These are phyloP conservation scores for Drosophila rellima DNA, from an alignment of 2,888 invertebrate species.

Conservation along the genomic window DNA sequence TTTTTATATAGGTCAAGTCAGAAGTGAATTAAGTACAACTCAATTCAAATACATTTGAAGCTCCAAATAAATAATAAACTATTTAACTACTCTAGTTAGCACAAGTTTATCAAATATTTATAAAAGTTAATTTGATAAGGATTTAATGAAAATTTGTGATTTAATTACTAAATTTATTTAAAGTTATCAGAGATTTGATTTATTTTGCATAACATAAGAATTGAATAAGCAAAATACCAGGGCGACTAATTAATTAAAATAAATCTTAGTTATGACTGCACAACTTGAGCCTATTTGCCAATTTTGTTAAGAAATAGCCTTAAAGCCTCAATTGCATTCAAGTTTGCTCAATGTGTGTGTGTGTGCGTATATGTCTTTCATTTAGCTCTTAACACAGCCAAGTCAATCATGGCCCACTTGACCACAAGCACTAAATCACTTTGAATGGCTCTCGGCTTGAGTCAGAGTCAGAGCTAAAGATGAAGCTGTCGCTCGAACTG, in stretches of 20 bases:
- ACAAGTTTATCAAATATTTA: background rate
- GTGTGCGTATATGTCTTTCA: constrained; percentile 44
- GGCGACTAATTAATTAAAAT: constrained; percentile 6
- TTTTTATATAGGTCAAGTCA: background rate
- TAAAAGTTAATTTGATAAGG: background rate
- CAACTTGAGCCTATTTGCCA: constrained; percentile 11
- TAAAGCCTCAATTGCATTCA: constrained; percentile 28
- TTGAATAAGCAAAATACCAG: background rate
- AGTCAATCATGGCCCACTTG: constrained; percentile 77
- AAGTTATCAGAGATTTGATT: background rate
- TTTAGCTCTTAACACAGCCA: constrained; percentile 51
- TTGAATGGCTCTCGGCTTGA: constrained; percentile 57
- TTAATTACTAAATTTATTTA: too few species aligned
- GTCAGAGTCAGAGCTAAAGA: constrained; percentile 26
- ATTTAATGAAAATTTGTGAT: too few species aligned
- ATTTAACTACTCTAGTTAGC: too few species aligned
- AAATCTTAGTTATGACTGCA: constrained; percentile 1
- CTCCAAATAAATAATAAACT: background rate
- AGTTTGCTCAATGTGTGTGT: constrained; percentile 11
- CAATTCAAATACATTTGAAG: too few species aligned
- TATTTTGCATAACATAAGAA: background rate
- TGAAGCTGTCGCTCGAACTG: constrained; percentile 16
- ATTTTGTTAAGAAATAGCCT: constrained; percentile 8
- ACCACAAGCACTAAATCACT: constrained; percentile 78
- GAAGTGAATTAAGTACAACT: background rate